These are phyloP conservation scores for Oncorhynchus tshawytscha DNA, from an alignment of 2,113 vertebrate genomes.

Conservation along the genomic window DNA sequence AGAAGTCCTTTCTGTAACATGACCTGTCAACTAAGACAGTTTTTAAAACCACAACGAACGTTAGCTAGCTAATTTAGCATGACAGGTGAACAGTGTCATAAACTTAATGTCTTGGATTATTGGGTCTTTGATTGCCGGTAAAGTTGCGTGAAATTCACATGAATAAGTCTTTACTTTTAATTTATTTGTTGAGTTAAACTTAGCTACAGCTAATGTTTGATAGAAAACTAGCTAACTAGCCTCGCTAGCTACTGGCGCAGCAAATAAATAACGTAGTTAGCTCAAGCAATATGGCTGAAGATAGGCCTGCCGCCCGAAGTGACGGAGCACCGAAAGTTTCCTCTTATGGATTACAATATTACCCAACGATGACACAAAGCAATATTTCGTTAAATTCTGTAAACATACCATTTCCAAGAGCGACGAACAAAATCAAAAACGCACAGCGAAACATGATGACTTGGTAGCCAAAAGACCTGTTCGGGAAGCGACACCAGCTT, in stretches of 20 bases:
- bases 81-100: too few species aligned
- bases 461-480: background rate
- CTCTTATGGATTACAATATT: background rate
- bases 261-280: conserved; percentile 45
- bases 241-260: background rate
- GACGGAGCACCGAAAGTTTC: conserved; percentile 19
- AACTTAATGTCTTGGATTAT: too few species aligned
- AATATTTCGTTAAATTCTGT: background rate
- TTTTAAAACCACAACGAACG: too few species aligned
- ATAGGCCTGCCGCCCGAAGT: conserved; percentile 3
- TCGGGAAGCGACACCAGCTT: background rate
- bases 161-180: too few species aligned
- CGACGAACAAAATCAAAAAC: conserved; percentile 42
- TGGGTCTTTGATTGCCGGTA: too few species aligned
- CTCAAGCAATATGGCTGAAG: background rate
- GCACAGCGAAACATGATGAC: conserved; percentile 53
- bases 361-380: background rate
- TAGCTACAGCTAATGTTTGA: conserved; percentile 46
- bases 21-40: too few species aligned
- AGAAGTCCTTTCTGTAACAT: too few species aligned
- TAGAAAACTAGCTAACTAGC: background rate
- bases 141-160: too few species aligned
- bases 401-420: conserved; percentile 58
- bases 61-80: too few species aligned
- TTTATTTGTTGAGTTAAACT: background rate